Conservation (phyloP, 2,888 invertebrate species). For the Epirrhoe alternata region DNA sequence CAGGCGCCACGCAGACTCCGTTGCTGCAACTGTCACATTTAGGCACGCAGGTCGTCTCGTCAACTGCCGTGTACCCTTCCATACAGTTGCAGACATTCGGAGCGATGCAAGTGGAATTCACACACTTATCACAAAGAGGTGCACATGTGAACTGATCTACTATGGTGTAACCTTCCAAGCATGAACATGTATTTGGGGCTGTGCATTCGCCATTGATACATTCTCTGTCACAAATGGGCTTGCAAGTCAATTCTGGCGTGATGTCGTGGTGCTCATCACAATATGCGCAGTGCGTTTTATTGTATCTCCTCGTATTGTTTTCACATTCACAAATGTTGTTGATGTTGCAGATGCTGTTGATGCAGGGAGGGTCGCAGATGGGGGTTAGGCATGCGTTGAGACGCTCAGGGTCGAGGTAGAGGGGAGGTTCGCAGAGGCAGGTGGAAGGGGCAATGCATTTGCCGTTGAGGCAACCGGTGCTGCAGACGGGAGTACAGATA, state of each 20-base stretch:
- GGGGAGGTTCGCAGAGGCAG: slow-evolving; percentile 67
- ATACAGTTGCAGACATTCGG: slow-evolving; percentile 51
- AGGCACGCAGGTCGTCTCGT: slow-evolving; percentile 33
- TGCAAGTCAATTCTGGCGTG: slow-evolving; percentile 49
- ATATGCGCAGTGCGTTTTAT: slow-evolving; percentile 62
- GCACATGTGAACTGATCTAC: slow-evolving; percentile 11
- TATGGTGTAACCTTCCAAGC: slow-evolving; percentile 44
- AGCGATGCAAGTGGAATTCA: slow-evolving; percentile 47
- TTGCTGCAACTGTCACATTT: slow-evolving; percentile 41
- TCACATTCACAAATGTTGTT: slow-evolving; percentile 69
- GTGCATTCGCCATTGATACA: slow-evolving; percentile 65
- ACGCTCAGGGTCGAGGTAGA: slow-evolving; percentile 57
- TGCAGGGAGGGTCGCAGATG: slow-evolving; percentile 61
- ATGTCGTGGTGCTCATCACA: slow-evolving; percentile 56
- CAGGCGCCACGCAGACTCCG: slow-evolving; percentile 44
- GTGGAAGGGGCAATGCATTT: slow-evolving; percentile 68
- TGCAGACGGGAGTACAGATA: slow-evolving; percentile 78
- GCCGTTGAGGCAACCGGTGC: slow-evolving; percentile 77
- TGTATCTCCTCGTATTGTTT: slow-evolving; percentile 53
- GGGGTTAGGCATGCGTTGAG: slow-evolving; percentile 65
- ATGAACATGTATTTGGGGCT: slow-evolving; percentile 58
- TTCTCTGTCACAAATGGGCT: slow-evolving; percentile 51
- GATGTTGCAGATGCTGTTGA: slow-evolving; percentile 62
- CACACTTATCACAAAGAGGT: slow-evolving; percentile 35
- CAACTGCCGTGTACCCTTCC: slow-evolving; percentile 41